Conservation (phyloP, 2,113 vertebrate genomes). For the Podarcis muralis region DNA sequence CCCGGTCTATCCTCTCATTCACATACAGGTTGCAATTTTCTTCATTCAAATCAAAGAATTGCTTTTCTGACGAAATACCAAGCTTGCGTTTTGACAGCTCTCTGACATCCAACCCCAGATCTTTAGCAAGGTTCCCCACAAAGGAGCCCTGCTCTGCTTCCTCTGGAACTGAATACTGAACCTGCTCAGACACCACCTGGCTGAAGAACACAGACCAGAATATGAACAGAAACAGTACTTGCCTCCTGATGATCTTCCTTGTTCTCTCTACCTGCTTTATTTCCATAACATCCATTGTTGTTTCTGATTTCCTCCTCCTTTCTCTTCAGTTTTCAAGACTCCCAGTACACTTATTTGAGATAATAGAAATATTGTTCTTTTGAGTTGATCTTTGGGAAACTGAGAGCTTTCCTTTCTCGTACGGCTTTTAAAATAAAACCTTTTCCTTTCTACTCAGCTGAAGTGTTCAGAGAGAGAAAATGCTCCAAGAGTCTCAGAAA, state of each 20-base stretch:
- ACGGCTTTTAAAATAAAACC: background rate
- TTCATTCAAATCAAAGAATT: background rate
- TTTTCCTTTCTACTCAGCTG: background rate
- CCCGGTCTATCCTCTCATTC: background rate
- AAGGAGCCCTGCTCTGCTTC: slow-evolving; percentile 10
- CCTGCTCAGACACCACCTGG: background rate
- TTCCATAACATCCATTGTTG: background rate
- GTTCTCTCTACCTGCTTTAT: slow-evolving; percentile 3
- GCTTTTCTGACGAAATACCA: background rate
- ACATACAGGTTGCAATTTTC: slow-evolving; percentile 3
- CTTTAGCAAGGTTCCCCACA: slow-evolving; percentile 2
- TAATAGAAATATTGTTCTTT: background rate
- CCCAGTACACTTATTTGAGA: background rate
- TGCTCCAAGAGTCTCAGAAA: background rate
- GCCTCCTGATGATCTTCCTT: background rate
- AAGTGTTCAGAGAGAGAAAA: background rate
- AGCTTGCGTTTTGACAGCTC: background rate
- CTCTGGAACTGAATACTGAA: background rate
- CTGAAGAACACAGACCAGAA: background rate
- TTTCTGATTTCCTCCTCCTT: background rate
- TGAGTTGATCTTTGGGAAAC: background rate
- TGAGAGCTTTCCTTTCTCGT: background rate
- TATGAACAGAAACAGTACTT: slow-evolving; percentile 50
- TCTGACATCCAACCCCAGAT: background rate
- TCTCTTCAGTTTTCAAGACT: background rate